Evolutionary conservation across 1,140 invertebrate genomes (phyloP), one percentile per base, ranked within the genome.

Genomic region (Bombus waltoni): DNA sequence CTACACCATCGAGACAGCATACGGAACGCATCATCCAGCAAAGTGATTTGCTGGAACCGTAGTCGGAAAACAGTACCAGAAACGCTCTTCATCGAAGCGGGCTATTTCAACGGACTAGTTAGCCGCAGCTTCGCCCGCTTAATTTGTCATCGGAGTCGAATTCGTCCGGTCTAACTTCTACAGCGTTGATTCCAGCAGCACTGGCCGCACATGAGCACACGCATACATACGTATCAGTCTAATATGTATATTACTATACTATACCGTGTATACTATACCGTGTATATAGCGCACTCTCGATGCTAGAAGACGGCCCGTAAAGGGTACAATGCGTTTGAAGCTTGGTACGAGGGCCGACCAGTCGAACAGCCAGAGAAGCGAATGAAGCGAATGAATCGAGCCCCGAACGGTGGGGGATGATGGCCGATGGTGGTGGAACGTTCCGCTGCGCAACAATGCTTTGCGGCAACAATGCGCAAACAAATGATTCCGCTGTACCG

Each of bases 401-500:
- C 28, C 47, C 18, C n/a, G 0, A 15, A 32, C 35, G 18, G 40
- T 40, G 38, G 65, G 71, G 59, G 82, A 68, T 44, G 85, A 88
- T 66, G 82, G 75, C 47, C 78, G 72, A 53, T 85, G 71, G 84
- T 76, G 83, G 87, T 85, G 77, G 81, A 88, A 86, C 87, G 87
- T 90, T 87, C 78, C 86, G 89, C 80, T 83, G 80, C 71, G 85
- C 79, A 93, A 93, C 93, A 94, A 94, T 93, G 92, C 93, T 93
- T 93, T 94, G 92, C 87, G 91, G 92, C 92, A 94, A 94, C 93
- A 94, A 93, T 93, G 89, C 90, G 89, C 93, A 93, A 94, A 94
- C 93, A 94, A 94, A 94, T 93, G 93, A 93, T 93, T 92, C 90
- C 86, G 83, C 87, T 92, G 92, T 92, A 91, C 88, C 90, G 90